Evolutionary conservation across 2,888 invertebrate genomes (phyloP).

Genomic region (Mamestra brassicae): DNA sequence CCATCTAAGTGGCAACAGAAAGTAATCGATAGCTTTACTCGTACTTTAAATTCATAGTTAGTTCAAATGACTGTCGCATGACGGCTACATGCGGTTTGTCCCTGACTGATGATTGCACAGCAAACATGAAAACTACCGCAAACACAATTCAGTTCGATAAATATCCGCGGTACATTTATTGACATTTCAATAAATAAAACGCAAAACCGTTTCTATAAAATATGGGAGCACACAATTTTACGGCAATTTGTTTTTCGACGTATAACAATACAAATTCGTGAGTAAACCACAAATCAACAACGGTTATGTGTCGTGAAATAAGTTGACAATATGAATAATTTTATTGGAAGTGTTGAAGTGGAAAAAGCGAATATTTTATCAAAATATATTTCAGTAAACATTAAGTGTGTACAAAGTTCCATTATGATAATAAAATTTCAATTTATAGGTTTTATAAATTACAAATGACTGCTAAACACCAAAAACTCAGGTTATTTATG

Average conservation of each 20-base stretch:
- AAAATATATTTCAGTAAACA: slow-evolving; percentile 3
- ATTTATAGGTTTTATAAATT: background rate
- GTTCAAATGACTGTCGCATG: background rate
- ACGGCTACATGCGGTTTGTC: background rate
- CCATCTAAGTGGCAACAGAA: no score
- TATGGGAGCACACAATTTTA: slow-evolving; percentile 15
- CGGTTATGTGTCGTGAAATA: slow-evolving; percentile 5
- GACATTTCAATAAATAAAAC: slow-evolving; percentile 31
- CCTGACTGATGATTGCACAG: background rate
- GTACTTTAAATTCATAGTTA: background rate
- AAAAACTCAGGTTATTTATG: no score
- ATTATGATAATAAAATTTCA: background rate
- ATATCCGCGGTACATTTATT: background rate
- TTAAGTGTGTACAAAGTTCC: background rate
- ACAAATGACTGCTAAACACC: background rate
- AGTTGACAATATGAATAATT: slow-evolving; percentile 10
- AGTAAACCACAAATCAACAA: slow-evolving; percentile 16
- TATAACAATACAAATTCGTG: background rate
- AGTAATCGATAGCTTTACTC: no score
- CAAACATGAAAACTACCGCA: background rate
- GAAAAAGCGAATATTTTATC: background rate
- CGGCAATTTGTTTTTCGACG: slow-evolving; percentile 13
- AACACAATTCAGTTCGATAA: background rate
- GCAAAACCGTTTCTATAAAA: slow-evolving; percentile 30
- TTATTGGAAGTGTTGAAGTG: slow-evolving; percentile 14